A percentile compares a stretch with the other conserved stretches of the same genome.
These are phyloP conservation scores for Crotalus horridus DNA, from an alignment of 2,113 vertebrate genomes.

Conservation along the genomic window DNA sequence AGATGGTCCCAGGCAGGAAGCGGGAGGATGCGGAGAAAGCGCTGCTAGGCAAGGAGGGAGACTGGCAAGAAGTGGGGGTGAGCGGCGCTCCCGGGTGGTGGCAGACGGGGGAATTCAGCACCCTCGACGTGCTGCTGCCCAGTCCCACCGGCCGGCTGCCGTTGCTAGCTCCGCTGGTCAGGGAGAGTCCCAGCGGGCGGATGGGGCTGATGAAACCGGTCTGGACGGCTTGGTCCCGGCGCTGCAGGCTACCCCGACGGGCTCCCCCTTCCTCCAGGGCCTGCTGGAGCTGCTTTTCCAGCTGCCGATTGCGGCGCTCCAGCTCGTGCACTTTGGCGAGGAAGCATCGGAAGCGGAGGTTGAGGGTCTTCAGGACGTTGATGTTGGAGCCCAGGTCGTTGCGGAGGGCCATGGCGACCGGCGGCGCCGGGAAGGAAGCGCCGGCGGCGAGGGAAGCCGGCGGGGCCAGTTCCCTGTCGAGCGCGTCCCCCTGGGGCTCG, in stretches of 20 bases:
- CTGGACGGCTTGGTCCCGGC: constrained; percentile 85
- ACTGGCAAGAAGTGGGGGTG: constrained; percentile 27
- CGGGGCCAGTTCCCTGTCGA: constrained; percentile 45
- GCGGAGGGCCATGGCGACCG: constrained; percentile 89
- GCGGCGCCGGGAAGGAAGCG: constrained; percentile 67
- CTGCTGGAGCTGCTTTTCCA: constrained; percentile 93
- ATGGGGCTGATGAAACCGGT: constrained; percentile 85
- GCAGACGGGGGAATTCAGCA: constrained; percentile 56
- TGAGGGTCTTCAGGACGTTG: constrained; percentile 92
- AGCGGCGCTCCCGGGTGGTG: constrained; percentile 53
- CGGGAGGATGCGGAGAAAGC: constrained; percentile 64
- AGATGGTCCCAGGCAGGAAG: constrained; percentile 90
- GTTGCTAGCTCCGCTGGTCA: constrained; percentile 20
- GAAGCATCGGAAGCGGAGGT: constrained; percentile 93
- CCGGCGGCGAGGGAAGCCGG: constrained; percentile 31
- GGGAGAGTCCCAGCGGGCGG: constrained; percentile 64
- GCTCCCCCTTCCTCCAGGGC: constrained; percentile 75
- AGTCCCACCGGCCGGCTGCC: constrained; percentile 43
- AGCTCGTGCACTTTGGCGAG: constrained; percentile 94
- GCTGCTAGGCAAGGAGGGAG: constrained; percentile 47
- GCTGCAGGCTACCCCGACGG: constrained; percentile 60
- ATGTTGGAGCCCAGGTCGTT: constrained; percentile 98
- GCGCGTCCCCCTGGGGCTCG: constrained; percentile 58
- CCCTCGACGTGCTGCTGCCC: constrained; percentile 61
- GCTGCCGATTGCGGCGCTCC: constrained; percentile 89